phyloP scores from a whole-genome alignment of 2,113 vertebrate species.

The Peromyscus californicus region DNA sequence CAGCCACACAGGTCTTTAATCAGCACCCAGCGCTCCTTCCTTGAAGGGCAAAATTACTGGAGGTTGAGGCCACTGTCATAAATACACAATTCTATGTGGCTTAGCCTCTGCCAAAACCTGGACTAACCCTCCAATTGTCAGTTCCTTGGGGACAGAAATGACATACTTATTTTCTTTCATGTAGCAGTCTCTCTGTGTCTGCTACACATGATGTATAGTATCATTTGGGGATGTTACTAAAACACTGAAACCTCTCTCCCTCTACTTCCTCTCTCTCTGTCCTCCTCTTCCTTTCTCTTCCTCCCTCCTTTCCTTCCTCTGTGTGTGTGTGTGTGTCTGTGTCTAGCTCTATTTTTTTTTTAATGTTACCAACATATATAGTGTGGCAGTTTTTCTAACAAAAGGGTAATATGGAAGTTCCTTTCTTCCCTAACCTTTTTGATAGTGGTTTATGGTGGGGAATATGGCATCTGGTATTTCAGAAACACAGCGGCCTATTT shows the following conservation, averaged over 20 bases:
- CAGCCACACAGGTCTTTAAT: not conserved
- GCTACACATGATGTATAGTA: not conserved
- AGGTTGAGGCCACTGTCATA: not conserved
- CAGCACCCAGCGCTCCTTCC: not conserved
- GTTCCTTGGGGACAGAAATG: not conserved
- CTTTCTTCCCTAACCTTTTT: slow-evolving; percentile 28
- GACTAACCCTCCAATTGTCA: not conserved
- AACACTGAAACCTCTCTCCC: too few species aligned
- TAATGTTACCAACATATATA: not conserved
- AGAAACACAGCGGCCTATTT: slow-evolving; percentile 68
- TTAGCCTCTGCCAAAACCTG: not conserved
- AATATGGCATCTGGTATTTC: slow-evolving; percentile 24
- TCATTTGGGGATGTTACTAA: not conserved
- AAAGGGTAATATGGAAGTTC: not conserved
- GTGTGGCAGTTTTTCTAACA: not conserved
- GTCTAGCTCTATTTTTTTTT: not conserved
- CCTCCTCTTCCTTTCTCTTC: too few species aligned
- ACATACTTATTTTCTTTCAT: not conserved
- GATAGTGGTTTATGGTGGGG: not conserved
- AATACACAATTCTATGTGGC: not conserved
- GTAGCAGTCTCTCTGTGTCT: not conserved
- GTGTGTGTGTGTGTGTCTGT: not conserved
- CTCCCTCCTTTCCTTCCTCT: too few species aligned
- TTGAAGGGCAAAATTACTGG: not conserved
- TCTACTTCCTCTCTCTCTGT: too few species aligned